A percentile compares a stretch with the other conserved stretches of the same genome.
These are phyloP conservation scores for Chionomys nivalis DNA, from an alignment of 2,113 vertebrate species.

Conservation along the genomic window DNA sequence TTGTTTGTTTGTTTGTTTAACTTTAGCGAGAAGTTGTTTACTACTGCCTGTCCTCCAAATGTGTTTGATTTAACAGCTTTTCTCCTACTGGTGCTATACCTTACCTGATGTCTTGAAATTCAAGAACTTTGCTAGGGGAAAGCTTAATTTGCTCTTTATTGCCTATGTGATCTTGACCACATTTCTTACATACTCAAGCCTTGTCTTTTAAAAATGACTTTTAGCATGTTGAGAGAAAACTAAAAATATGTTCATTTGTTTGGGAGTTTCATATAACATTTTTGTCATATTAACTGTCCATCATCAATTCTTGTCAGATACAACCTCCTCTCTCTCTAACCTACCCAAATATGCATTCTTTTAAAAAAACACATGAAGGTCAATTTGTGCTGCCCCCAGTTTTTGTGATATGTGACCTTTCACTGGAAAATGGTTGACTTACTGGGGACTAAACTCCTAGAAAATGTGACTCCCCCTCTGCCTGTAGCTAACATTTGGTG, in stretches of 20 bases:
- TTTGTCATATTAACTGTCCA: neutral
- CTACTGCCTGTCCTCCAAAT: neutral
- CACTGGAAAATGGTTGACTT: neutral
- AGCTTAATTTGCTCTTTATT: neutral
- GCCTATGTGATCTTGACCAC: neutral
- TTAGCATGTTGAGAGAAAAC: neutral
- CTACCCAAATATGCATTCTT: neutral
- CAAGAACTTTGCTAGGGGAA: neutral
- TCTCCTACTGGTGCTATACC: neutral
- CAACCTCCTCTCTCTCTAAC: no score
- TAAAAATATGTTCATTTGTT: neutral
- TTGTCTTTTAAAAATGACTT: neutral
- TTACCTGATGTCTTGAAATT: neutral
- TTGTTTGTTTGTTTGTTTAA: neutral
- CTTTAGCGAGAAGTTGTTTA: neutral
- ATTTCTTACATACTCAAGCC: neutral
- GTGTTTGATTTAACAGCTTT: neutral
- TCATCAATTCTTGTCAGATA: neutral
- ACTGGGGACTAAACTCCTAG: neutral
- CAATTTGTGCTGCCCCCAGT: neutral
- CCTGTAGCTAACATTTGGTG: neutral
- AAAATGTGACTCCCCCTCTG: neutral
- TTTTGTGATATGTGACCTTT: neutral
- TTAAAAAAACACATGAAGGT: neutral
- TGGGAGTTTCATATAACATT: neutral